phyloP scores from a whole-genome alignment of 2,113 vertebrate species.

The Indicator indicator region DNA sequence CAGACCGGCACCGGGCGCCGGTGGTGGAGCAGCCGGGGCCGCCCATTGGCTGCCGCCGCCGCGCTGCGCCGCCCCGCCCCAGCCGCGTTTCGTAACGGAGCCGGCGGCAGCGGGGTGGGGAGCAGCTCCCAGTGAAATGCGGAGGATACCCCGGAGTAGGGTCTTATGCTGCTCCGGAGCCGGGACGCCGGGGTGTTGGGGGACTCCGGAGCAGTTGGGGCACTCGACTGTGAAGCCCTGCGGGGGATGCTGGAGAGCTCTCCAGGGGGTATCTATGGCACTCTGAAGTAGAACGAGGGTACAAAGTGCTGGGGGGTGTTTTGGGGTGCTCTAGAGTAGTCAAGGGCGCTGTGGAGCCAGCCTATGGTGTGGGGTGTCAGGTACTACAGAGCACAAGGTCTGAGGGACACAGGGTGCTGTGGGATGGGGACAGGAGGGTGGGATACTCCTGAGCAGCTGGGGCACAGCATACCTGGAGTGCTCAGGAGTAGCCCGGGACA shows the following conservation, averaged over 20 bases:
- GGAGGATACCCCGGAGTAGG: background rate
- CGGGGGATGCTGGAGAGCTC: background rate
- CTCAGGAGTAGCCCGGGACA: background rate
- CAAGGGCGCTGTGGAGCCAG: background rate
- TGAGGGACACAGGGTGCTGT: background rate
- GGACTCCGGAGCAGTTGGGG: background rate
- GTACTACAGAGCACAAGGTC: no score
- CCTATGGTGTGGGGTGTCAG: no score
- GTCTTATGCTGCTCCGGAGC: no score
- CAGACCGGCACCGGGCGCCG: background rate
- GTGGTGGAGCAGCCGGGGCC: background rate
- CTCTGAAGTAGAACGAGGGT: background rate
- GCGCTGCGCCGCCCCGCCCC: background rate
- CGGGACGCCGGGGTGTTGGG: accelerated
- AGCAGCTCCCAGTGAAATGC: background rate
- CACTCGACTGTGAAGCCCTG: background rate
- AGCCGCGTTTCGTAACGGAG: conserved; percentile 58
- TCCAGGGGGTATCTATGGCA: accelerated
- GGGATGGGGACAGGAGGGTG: background rate
- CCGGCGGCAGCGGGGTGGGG: background rate
- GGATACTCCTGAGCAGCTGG: background rate
- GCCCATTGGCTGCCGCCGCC: conserved; percentile 22
- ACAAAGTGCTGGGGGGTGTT: background rate
- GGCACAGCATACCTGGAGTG: background rate
- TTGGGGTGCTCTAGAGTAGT: background rate